Evolutionary conservation across 2,797 vertebrate species (phyloP).

Genomic region (Synanceia verrucosa): DNA sequence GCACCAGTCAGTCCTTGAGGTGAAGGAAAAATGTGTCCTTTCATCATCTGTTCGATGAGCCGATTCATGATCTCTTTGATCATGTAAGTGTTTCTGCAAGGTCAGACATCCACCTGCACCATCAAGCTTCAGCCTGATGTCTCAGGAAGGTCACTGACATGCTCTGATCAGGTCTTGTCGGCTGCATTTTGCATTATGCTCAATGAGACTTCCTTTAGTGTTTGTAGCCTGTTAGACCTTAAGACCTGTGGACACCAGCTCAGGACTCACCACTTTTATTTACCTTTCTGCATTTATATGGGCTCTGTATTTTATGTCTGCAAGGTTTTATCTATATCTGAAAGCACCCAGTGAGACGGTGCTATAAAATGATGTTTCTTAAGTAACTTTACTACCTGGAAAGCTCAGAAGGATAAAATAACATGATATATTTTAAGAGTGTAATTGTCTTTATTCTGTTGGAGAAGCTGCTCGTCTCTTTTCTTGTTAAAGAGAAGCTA

Average conservation of each 20-base stretch:
- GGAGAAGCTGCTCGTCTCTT: slow-evolving; percentile 7
- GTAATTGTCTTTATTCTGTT: slow-evolving; percentile 15
- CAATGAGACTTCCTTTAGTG: neutral
- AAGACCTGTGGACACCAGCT: neutral
- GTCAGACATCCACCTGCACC: neutral
- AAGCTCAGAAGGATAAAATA: slow-evolving; percentile 10
- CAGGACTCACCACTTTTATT: neutral
- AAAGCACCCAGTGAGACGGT: slow-evolving; percentile 1
- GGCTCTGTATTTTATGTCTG: neutral
- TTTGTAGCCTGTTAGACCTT: neutral
- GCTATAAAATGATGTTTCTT: slow-evolving; percentile 16
- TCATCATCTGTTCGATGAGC: neutral
- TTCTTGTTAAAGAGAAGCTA: slow-evolving; percentile 9
- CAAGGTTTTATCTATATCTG: neutral
- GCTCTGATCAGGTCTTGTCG: neutral
- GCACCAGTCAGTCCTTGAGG: neutral
- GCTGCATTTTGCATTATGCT: neutral
- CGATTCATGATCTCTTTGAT: slow-evolving; percentile 3
- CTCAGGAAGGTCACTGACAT: slow-evolving; percentile 1
- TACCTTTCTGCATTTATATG: neutral
- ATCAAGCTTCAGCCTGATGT: neutral
- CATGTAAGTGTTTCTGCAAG: neutral
- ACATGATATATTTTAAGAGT: slow-evolving; percentile 2
- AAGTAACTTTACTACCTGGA: slow-evolving; percentile 1
- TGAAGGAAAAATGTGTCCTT: neutral